These are phyloP conservation scores for Craniophora ligustri DNA, from an alignment of 2,888 invertebrate genomes.

Conservation along the genomic window DNA sequence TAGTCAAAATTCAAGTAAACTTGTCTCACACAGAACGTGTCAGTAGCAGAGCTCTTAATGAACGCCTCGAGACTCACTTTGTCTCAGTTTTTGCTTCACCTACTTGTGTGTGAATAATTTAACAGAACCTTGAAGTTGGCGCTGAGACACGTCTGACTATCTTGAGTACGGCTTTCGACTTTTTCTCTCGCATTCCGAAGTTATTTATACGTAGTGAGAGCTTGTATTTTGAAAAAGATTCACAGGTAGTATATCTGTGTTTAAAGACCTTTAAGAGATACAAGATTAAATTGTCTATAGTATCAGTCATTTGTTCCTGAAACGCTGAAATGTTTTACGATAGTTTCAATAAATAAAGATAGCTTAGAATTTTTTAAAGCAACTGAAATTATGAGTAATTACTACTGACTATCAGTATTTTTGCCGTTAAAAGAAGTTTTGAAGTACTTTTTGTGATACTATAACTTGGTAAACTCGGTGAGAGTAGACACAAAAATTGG, in stretches of 20 bases:
- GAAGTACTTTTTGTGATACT: no score
- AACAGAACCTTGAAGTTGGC: constrained; percentile 46
- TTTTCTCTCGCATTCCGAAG: constrained; percentile 7
- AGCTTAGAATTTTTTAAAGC: no score
- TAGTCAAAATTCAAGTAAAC: constrained; percentile 41
- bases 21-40: constrained; percentile 47
- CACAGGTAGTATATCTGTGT: not conserved
- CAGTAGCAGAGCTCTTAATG: constrained; percentile 65
- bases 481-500: constrained; percentile 30
- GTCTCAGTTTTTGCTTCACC: constrained; percentile 72
- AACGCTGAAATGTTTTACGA: no score
- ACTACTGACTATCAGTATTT: no score
- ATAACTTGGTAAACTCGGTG: no score
- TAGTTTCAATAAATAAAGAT: no score
- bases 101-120: constrained; percentile 69
- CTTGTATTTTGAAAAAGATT: not conserved
- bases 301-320: no score
- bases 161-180: constrained; percentile 20
- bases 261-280: no score
- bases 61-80: constrained; percentile 73
- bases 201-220: not conserved
- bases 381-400: no score
- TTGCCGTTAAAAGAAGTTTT: no score
- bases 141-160: constrained; percentile 37
- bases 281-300: no score